Percentiles rank a stretch among this genome's conserved stretches.
phyloP scores from a whole-genome alignment of 2,113 vertebrate genomes.

The Crotalus tigris region DNA sequence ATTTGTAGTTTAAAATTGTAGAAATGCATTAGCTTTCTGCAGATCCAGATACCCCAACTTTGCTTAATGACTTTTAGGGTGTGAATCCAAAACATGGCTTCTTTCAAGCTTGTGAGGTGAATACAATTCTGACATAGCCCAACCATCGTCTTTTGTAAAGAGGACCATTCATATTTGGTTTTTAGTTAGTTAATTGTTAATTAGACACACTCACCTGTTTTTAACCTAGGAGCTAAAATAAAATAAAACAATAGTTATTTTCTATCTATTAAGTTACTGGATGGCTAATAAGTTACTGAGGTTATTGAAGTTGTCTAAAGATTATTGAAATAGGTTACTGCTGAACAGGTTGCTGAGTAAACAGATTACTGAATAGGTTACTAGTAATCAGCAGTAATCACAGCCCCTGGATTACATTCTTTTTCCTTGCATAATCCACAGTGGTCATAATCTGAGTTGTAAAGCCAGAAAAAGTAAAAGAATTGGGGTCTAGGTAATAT shows the following conservation, averaged over 20 bases:
- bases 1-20: background rate
- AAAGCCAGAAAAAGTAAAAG: background rate
- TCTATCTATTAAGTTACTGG: background rate
- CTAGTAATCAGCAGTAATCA: background rate
- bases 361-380: background rate
- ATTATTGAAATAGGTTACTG: background rate
- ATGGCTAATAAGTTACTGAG: background rate
- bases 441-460: background rate
- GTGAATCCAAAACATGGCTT: background rate
- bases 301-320: background rate
- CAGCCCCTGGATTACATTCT: background rate
- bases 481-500: background rate
- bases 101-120: background rate
- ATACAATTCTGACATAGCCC: background rate
- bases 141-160: background rate
- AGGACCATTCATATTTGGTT: background rate
- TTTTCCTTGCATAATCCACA: background rate
- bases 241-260: background rate
- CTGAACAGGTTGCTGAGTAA: background rate
- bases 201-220: background rate
- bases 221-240: rapidly evolving
- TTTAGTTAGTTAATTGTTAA: background rate
- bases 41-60: background rate
- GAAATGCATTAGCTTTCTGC: background rate
- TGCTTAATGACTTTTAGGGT: background rate